Evolutionary conservation across 2,797 vertebrate species (phyloP).

Genomic region (Balearica regulorum): DNA sequence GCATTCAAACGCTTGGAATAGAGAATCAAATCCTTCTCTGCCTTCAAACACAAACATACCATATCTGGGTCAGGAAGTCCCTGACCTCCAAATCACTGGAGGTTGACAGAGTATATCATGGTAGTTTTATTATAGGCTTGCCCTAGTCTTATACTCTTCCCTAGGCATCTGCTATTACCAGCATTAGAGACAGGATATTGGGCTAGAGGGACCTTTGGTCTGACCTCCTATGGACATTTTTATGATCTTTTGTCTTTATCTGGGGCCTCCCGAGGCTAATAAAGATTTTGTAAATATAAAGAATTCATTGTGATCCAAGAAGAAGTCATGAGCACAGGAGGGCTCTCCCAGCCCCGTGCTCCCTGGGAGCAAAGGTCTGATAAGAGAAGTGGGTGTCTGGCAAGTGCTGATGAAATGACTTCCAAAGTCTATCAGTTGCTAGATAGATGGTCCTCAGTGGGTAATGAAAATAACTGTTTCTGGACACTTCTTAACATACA

Average conservation of each 20-base stretch:
- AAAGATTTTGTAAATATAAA: conserved; percentile 33
- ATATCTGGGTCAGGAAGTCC: conserved; percentile 37
- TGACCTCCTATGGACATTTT: conserved; percentile 7
- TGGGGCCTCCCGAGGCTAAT: conserved; percentile 20
- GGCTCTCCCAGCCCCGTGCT: neutral
- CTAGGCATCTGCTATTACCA: conserved; percentile 15
- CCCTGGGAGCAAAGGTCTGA: conserved; percentile 23
- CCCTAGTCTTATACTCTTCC: neutral
- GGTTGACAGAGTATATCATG: neutral
- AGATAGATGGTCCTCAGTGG: conserved; percentile 12
- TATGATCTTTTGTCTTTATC: conserved; percentile 54
- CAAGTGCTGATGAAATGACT: neutral
- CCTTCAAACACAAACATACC: conserved; percentile 37
- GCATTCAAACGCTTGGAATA: neutral
- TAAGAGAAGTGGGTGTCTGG: conserved; percentile 42
- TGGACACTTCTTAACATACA: neutral
- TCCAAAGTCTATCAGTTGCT: conserved; percentile 6
- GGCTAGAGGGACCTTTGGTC: conserved; percentile 28
- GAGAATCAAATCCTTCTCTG: neutral
- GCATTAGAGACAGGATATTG: neutral
- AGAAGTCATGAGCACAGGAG: neutral
- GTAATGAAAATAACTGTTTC: conserved; percentile 15
- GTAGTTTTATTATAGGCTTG: conserved; percentile 7
- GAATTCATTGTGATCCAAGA: conserved; percentile 21
- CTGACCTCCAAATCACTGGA: conserved; percentile 49